Percentiles rank a stretch among this genome's conserved stretches.
These are phyloP conservation scores for Crossocerus cetratus DNA, from an alignment of 2,888 invertebrate genomes.

Conservation along the genomic window DNA sequence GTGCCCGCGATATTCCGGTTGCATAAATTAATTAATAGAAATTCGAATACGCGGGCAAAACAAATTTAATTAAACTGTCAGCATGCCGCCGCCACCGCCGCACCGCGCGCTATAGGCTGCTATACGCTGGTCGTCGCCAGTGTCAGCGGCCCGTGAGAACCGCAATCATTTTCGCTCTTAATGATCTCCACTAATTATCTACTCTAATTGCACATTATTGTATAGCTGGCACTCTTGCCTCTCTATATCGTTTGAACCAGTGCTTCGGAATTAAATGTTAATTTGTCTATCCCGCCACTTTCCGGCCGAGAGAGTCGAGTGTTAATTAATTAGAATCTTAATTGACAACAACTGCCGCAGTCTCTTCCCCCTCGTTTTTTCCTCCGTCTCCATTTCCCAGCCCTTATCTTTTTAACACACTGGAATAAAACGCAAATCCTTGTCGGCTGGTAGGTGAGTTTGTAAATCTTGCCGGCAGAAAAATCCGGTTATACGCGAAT, in stretches of 20 bases:
- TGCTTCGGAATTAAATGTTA: constrained; percentile 19
- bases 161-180: constrained; percentile 11
- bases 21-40: neutral
- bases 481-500: constrained; percentile 12
- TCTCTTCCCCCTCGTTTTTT: too few species aligned
- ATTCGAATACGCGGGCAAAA: neutral
- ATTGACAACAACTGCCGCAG: too few species aligned
- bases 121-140: too few species aligned
- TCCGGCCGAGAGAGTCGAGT: too few species aligned
- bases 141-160: neutral
- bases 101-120: too few species aligned
- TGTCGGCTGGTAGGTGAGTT: constrained; percentile 1
- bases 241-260: constrained; percentile 15
- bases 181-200: constrained; percentile 28
- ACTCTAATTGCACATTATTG: constrained; percentile 28
- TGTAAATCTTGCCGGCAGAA: constrained; percentile 18
- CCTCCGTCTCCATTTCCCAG: too few species aligned
- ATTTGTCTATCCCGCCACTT: too few species aligned
- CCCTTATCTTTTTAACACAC: too few species aligned
- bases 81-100: neutral
- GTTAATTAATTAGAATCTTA: too few species aligned
- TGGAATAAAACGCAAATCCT: constrained; percentile 11
- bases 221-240: neutral
- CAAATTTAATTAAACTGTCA: constrained; percentile 2
- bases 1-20: too few species aligned